Conservation (phyloP, 2,888 invertebrate species). For the Netelia fuscicornis region DNA sequence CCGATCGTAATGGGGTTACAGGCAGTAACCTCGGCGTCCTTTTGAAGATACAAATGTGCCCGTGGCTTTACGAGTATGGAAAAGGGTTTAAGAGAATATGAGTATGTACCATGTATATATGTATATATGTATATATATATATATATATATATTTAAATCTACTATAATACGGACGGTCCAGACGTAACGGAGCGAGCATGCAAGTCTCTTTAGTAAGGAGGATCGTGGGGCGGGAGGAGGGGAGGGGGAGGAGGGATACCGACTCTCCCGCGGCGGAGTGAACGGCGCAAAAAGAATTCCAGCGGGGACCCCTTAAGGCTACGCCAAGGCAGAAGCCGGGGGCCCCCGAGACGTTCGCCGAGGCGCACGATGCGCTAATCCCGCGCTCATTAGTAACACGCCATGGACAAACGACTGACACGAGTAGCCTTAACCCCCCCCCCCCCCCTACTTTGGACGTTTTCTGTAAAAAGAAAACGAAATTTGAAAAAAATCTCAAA, state of each 20-base stretch:
- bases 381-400: constrained; percentile 79
- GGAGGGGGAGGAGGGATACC: background rate
- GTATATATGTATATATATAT: constrained; percentile 14
- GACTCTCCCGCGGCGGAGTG: no score
- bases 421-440: constrained; percentile 66
- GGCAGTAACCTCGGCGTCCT: constrained; percentile 76
- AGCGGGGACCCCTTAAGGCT: no score
- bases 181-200: constrained; percentile 49
- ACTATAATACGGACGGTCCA: constrained; percentile 35
- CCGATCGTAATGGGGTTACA: constrained; percentile 79
- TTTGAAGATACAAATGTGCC: constrained; percentile 77
- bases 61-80: constrained; percentile 66
- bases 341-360: constrained; percentile 33
- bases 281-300: no score
- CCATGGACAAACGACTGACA: constrained; percentile 74
- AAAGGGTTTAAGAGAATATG: constrained; percentile 51
- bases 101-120: constrained; percentile 6
- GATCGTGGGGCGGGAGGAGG: constrained; percentile 1
- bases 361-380: constrained; percentile 74
- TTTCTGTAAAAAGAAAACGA: constrained; percentile 32
- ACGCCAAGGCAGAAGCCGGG: constrained; percentile 34
- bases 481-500: background rate
- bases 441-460: constrained; percentile 49
- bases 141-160: constrained; percentile 23
- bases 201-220: constrained; percentile 35